A percentile compares a stretch with the other conserved stretches of the same genome.
Conservation (phyloP, 2,113 vertebrate species). For the Thinocorus orbignyianus region DNA sequence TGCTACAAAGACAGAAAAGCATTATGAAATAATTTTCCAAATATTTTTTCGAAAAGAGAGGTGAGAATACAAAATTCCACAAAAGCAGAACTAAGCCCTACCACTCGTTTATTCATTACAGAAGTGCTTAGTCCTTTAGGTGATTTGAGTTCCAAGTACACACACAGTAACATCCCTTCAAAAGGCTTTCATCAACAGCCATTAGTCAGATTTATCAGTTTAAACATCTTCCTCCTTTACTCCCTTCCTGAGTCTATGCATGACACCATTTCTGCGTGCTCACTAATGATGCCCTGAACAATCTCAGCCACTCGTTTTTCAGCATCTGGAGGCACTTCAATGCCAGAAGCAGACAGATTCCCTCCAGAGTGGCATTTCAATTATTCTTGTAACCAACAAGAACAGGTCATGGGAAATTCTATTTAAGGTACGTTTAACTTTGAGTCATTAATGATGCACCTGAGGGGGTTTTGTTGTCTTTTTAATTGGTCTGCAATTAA, state of each 20-base stretch:
- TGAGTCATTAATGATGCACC: neutral
- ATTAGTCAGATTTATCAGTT: neutral
- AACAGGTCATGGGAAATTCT: neutral
- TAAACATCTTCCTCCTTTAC: neutral
- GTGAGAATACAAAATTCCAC: neutral
- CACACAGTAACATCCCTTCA: neutral
- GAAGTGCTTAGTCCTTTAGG: neutral
- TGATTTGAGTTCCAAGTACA: neutral
- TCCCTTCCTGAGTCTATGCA: neutral
- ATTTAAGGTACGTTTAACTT: neutral
- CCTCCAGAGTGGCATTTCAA: neutral
- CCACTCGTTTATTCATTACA: neutral
- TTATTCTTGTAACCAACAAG: conserved; percentile 1
- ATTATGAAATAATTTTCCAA: neutral
- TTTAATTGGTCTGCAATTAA: neutral
- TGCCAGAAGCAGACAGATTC: neutral
- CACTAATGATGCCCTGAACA: neutral
- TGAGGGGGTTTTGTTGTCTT: neutral
- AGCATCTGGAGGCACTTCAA: neutral
- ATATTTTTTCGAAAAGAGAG: neutral
- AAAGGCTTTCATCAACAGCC: neutral
- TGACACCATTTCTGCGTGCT: neutral
- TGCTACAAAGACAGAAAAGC: neutral
- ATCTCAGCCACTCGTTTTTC: neutral
- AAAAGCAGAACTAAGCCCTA: neutral